These are phyloP conservation scores for Antheraea assamensis DNA, from an alignment of 2,888 invertebrate species.

Conservation along the genomic window DNA sequence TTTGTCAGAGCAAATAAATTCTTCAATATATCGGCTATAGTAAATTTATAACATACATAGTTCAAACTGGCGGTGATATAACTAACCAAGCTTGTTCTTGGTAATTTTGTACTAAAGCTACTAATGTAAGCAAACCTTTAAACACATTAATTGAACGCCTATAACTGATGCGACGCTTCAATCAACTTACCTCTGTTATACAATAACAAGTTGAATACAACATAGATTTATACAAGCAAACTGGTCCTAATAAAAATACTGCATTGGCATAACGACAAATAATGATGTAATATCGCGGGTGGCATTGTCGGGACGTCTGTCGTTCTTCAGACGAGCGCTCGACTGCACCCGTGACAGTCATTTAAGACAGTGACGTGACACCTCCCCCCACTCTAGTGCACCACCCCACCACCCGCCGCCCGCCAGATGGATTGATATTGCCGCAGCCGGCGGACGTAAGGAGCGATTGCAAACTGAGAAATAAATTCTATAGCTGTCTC, in stretches of 20 bases:
- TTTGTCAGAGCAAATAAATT: too few relatives aligned
- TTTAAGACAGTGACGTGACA: slow-evolving; percentile 80
- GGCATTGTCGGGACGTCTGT: slow-evolving; percentile 69
- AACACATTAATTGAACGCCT: too few relatives aligned
- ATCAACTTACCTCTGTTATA: too few relatives aligned
- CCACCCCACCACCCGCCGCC: slow-evolving; percentile 43
- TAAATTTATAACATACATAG: too few relatives aligned
- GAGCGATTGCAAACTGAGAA: slow-evolving; percentile 75
- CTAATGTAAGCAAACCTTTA: too few relatives aligned
- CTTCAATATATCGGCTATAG: too few relatives aligned
- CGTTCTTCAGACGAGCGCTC: slow-evolving; percentile 68
- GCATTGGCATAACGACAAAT: slow-evolving; percentile 58
- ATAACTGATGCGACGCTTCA: too few relatives aligned
- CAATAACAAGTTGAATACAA: neutral
- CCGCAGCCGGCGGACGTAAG: slow-evolving; percentile 76
- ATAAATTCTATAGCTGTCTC: slow-evolving; percentile 24
- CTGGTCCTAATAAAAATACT: slow-evolving; percentile 34
- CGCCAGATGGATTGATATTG: slow-evolving; percentile 81
- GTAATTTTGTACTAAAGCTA: too few relatives aligned
- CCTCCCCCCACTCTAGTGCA: slow-evolving; percentile 42
- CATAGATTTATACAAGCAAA: neutral
- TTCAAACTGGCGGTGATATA: too few relatives aligned
- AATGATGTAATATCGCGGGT: slow-evolving; percentile 69
- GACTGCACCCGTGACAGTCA: slow-evolving; percentile 80
- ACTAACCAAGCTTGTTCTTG: too few relatives aligned